Base-by-base conservation (phyloP, 2,888 invertebrate species). In the Hypomecis punctinalis region DNA sequence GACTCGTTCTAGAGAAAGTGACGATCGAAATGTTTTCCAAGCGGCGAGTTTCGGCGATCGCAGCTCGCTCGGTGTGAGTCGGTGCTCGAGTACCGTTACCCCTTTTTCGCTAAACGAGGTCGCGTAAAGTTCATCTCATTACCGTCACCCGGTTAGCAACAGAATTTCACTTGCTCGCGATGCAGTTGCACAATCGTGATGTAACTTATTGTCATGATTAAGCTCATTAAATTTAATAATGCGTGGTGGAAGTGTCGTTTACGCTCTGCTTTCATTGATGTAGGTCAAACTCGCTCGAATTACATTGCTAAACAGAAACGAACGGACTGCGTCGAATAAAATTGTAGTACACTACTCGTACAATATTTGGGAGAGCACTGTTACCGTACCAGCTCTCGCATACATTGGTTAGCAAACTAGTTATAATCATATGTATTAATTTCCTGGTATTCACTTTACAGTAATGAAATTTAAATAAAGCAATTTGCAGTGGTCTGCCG, bases 1-100 rank as follows among this genome's bases (percentile, higher is more conserved):
- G 79, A 85, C 89, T 82, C 82, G 86, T 85, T 86, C 77, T 80
- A 89, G 91, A 91, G 92, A 92, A 92, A 92, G 92, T 91, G 91
- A 85, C 87, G 62, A 56, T 68, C 81, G 83, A 85, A 40, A 87
- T 87, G 90, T 91, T 92, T 92, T 92, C 91, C 82, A 90, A 88
- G 85, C 56, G 62, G n/a, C 73, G 78, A 75, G 80, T 83, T 82
- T 84, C 78, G 81, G 78, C 75, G 76, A 78, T 69, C 75, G 71
- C 63, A 51, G 58, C 67, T 65, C 63, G 69, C 70, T 59, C 72
- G 71, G 68, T 73, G 75, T 67, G 68, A 62, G 68, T 73, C 66
- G 76, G 82, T 58, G 54, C 62, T 52, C 74, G 76, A 73, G 81
- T 88, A 89, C 90, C 89, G 89, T 90, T 91, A 89, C 83, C 84